Conservation (phyloP, 2,113 vertebrate genomes). For the Myiozetetes cayanensis region DNA sequence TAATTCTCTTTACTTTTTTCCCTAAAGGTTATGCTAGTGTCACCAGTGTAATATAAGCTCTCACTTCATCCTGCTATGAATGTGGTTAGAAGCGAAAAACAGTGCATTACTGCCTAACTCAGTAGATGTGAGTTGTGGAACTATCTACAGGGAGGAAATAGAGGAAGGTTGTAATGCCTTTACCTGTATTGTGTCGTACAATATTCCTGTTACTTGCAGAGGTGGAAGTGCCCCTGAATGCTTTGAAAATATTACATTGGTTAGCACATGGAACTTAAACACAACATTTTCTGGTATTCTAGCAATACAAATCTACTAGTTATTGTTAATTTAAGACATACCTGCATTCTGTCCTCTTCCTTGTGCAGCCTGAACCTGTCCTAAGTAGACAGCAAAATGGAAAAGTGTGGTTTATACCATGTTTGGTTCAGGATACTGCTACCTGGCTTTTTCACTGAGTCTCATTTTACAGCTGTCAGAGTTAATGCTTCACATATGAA, state of each 20-base stretch:
- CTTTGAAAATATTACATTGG: slow-evolving; percentile 79
- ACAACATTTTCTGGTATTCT: neutral
- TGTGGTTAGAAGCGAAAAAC: neutral
- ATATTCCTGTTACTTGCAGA: slow-evolving; percentile 75
- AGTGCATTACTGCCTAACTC: neutral
- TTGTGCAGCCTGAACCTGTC: slow-evolving; percentile 79
- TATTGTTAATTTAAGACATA: slow-evolving; percentile 55
- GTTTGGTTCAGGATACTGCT: neutral
- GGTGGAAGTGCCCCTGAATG: slow-evolving; percentile 74
- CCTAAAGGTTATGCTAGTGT: neutral
- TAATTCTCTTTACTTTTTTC: neutral
- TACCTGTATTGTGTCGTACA: slow-evolving; percentile 78
- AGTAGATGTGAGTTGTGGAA: neutral
- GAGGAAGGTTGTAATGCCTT: slow-evolving; percentile 23
- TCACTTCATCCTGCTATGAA: neutral
- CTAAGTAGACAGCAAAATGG: slow-evolving; percentile 69
- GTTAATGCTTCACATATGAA: neutral
- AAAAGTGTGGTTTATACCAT: neutral
- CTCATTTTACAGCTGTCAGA: neutral
- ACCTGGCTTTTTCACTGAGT: neutral
- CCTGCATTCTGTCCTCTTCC: slow-evolving; percentile 79
- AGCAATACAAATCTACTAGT: neutral
- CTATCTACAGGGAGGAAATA: neutral
- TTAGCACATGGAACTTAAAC: slow-evolving; percentile 25
- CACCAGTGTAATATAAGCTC: neutral